Evolutionary conservation across 1,140 invertebrate genomes (phyloP).

Genomic region (Littorina saxatilis): DNA sequence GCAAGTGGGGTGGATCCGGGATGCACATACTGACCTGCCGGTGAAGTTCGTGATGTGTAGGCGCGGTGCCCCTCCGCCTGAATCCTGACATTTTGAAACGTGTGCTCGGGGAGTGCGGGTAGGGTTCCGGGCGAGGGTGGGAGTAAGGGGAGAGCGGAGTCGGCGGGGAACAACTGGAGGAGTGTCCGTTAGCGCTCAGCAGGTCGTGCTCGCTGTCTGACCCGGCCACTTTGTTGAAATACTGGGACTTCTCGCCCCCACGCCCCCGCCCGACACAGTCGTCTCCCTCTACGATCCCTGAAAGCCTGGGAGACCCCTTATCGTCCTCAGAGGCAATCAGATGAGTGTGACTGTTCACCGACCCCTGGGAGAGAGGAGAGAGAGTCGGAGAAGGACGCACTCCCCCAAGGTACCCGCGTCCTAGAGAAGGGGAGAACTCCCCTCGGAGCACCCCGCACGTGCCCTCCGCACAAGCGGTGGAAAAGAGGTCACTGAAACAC

Average conservation of each 20-base stretch:
- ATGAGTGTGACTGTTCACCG: constrained; percentile 3
- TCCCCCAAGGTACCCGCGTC: background rate
- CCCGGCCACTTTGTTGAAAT: constrained; percentile 17
- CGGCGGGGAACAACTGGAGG: constrained; percentile 22
- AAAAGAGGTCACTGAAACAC: constrained; percentile 28
- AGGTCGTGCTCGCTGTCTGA: constrained; percentile 28
- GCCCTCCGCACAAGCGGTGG: constrained; percentile 17
- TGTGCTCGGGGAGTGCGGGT: background rate
- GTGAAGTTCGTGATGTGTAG: background rate
- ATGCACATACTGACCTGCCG: background rate
- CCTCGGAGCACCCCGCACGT: background rate
- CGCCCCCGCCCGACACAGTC: background rate
- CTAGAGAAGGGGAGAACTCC: constrained; percentile 7
- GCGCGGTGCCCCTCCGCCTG: background rate
- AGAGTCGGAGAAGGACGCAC: constrained; percentile 7
- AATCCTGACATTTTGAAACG: background rate
- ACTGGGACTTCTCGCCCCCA: background rate
- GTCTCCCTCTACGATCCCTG: background rate
- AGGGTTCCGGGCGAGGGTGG: background rate
- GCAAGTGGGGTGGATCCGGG: constrained; percentile 5
- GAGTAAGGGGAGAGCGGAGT: constrained; percentile 14
- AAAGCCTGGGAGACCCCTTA: background rate
- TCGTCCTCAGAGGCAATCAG: background rate
- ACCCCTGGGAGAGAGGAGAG: constrained; percentile 14
- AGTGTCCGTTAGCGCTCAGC: constrained; percentile 7